Evolutionary conservation across 2,113 vertebrate genomes (phyloP), one percentile per base, ranked within the genome.

Genomic region (Coptodon rendalli): DNA sequence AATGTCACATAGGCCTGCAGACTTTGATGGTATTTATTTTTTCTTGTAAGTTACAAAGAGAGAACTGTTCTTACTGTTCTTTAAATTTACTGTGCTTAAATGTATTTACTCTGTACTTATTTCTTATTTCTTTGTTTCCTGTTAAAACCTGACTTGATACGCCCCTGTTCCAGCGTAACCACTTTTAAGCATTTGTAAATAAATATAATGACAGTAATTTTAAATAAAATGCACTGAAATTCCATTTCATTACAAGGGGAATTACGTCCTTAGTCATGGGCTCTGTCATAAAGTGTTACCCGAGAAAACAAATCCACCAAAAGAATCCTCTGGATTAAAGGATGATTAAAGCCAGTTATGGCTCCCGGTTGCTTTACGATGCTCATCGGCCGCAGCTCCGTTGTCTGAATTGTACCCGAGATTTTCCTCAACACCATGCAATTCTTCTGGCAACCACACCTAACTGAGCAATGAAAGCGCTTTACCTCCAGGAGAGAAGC

Each of bases 401-500:
- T 40, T 53, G 8, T 13, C 31, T 80, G 38, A 57, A 88, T 36
- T 80, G 31, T 56, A 22, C 80, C 83, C 29, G 19, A 91, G 76
- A 86, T 87, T 93, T 87, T 87, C 85, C 89, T 85, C 80, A 81
- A 85, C 83, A 82, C 53, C 56, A 2, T n/a, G 1, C 56, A 68
- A 92, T 83, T 89, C 48, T 87, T 87, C 76, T 81, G 43, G 89
- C 88, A 90, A 90, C 92, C 83, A 87, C 86, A 86, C 87, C 83
- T 87, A 83, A 89, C 84, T 50, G 71, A 89, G 86, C 88, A 84
- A 86, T 80, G 80, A 91, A 90, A 81, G 85, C 53, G 66, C 76
- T 92, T 88, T 54, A 90, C 73, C 81, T 89, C 91, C 91, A 80
- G 86, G 89, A 89, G 83, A 87, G 87, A 88, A 92, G 83, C 84